Conservation (phyloP, 2,797 vertebrate genomes). For the Artibeus jamaicensis region DNA sequence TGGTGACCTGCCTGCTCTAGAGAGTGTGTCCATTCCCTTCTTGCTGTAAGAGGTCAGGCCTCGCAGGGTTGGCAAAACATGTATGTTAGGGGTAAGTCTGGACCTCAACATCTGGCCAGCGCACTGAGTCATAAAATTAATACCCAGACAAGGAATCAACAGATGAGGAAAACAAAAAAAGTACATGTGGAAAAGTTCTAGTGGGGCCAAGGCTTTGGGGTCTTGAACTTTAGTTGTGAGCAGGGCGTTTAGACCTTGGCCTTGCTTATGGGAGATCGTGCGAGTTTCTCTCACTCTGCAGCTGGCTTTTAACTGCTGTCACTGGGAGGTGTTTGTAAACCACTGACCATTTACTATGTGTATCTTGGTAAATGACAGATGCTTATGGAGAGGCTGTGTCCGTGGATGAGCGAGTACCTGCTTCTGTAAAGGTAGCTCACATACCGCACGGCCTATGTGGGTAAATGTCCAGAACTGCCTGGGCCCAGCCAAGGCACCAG, state of each 20-base stretch:
- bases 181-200: not conserved
- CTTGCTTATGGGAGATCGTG: not conserved
- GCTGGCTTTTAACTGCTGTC: constrained; percentile 7
- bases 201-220: not conserved
- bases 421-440: not conserved
- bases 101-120: not conserved
- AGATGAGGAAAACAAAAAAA: not conserved
- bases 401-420: not conserved
- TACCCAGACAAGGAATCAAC: not conserved
- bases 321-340: not conserved
- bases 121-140: constrained; percentile 16
- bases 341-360: not conserved
- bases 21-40: not conserved
- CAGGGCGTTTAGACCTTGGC: constrained; percentile 47
- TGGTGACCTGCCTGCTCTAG: not conserved
- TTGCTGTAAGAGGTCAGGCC: not conserved
- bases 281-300: not conserved
- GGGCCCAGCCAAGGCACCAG: not conserved
- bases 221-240: constrained; percentile 32
- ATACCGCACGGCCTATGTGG: accelerated
- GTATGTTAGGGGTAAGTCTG: not conserved
- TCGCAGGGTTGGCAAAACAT: not conserved
- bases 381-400: not conserved
- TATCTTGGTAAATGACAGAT: not conserved
- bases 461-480: not conserved